phyloP scores from a whole-genome alignment of 2,113 vertebrate species.

The Dromiciops gliroides region DNA sequence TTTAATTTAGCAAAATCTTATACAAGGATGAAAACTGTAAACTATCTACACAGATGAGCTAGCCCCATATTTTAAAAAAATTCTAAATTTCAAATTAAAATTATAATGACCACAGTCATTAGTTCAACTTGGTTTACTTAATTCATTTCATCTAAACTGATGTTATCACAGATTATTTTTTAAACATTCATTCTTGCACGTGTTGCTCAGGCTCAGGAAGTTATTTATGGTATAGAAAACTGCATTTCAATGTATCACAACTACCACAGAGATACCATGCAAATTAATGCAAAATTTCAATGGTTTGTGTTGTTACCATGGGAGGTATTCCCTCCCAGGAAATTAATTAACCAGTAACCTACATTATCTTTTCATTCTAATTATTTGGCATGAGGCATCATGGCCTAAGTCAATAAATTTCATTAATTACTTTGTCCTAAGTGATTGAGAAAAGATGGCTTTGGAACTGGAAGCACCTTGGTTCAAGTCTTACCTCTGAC shows the following conservation, averaged over 20 bases:
- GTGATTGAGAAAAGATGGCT: not conserved
- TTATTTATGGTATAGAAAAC: too few species aligned
- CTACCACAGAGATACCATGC: too few species aligned
- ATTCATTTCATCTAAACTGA: conserved; percentile 1
- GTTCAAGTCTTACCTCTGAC: not conserved
- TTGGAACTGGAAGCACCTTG: not conserved
- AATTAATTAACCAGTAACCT: not conserved
- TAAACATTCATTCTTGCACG: not conserved
- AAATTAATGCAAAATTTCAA: too few species aligned
- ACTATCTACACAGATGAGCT: not conserved
- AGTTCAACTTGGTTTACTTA: conserved; percentile 6
- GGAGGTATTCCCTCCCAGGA: too few species aligned
- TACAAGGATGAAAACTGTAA: not conserved
- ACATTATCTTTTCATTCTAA: not conserved
- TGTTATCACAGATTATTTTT: not conserved
- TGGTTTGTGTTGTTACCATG: too few species aligned
- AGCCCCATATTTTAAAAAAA: not conserved
- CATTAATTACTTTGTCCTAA: too few species aligned
- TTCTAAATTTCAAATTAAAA: conserved; percentile 15
- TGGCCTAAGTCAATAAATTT: too few species aligned
- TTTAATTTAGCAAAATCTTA: not conserved
- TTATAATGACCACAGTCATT: conserved; percentile 4
- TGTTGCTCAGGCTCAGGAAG: not conserved
- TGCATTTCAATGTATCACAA: not conserved
- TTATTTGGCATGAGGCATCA: not conserved